These are phyloP conservation scores for Torymus texanus DNA, from an alignment of 2,888 invertebrate genomes.

Conservation along the genomic window DNA sequence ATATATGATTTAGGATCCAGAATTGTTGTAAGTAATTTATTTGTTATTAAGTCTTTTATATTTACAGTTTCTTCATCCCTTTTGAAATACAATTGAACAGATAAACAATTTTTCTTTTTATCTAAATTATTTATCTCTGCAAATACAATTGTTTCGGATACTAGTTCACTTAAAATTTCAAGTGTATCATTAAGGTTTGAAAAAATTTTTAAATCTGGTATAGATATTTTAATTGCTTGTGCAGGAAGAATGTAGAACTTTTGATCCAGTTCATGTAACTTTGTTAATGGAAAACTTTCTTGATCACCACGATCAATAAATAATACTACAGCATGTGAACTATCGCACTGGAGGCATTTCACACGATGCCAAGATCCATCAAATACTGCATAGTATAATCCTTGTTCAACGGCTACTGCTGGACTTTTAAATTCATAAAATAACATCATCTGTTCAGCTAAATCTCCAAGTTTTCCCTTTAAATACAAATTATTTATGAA, in stretches of 20 bases:
- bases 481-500: neutral
- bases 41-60: constrained; percentile 5
- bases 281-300: neutral
- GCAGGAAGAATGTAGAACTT: constrained; percentile 31
- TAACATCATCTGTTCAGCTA: constrained; percentile 4
- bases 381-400: constrained; percentile 4
- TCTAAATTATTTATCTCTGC: neutral
- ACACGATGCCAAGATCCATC: constrained; percentile 42
- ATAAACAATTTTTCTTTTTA: neutral
- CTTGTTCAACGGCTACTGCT: neutral
- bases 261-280: neutral
- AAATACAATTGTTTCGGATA: constrained; percentile 8
- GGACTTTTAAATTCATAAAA: constrained; percentile 15
- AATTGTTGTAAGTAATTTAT: neutral
- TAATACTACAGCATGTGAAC: neutral
- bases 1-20: constrained; percentile 7
- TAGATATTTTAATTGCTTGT: constrained; percentile 33
- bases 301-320: constrained; percentile 42
- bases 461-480: constrained; percentile 17
- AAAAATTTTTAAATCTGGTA: constrained; percentile 20
- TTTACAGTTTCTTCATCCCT: constrained; percentile 11
- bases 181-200: neutral
- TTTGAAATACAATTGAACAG: constrained; percentile 1
- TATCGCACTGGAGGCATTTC: constrained; percentile 15
- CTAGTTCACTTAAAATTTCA: neutral